Percentiles rank a stretch among this genome's conserved stretches.
Evolutionary conservation across 2,113 vertebrate species (phyloP).

Genomic region (Terrapene triunguis): DNA sequence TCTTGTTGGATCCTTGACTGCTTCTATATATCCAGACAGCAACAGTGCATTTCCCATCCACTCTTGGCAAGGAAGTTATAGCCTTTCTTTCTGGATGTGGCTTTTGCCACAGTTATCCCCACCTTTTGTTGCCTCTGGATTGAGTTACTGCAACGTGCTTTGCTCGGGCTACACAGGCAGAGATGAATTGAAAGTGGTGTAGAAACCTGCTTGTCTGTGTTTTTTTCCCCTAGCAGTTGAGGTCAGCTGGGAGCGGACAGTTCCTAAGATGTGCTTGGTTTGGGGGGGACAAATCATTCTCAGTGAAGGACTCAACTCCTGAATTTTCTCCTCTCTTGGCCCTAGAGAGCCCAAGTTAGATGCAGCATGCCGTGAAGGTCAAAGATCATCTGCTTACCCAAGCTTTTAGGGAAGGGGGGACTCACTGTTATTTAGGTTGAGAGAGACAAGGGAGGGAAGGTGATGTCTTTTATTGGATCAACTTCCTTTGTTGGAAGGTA

Average conservation of each 20-base stretch:
- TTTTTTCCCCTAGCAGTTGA: neutral
- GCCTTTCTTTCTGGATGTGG: neutral
- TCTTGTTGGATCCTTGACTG: neutral
- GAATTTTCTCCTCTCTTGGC: neutral
- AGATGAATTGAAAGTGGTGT: neutral
- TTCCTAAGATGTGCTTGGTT: neutral
- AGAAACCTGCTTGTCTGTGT: neutral
- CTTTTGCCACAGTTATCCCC: neutral
- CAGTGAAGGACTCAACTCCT: neutral
- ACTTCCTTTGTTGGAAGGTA: neutral
- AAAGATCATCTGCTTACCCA: neutral
- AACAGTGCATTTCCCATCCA: neutral
- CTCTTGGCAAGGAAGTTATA: neutral
- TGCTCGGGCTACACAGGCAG: neutral
- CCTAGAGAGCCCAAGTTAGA: neutral
- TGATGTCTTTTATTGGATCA: neutral
- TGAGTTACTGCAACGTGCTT: neutral
- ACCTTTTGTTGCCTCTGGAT: neutral
- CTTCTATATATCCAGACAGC: neutral
- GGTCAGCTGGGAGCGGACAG: neutral
- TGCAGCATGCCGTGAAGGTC: neutral
- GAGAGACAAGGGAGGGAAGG: neutral
- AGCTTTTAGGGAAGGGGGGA: neutral
- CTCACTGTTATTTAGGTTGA: fast-evolving
- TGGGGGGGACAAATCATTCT: neutral